Percentiles rank a stretch among this genome's conserved stretches.
phyloP scores from a whole-genome alignment of 2,113 vertebrate genomes.

The Engraulis encrasicolus region DNA sequence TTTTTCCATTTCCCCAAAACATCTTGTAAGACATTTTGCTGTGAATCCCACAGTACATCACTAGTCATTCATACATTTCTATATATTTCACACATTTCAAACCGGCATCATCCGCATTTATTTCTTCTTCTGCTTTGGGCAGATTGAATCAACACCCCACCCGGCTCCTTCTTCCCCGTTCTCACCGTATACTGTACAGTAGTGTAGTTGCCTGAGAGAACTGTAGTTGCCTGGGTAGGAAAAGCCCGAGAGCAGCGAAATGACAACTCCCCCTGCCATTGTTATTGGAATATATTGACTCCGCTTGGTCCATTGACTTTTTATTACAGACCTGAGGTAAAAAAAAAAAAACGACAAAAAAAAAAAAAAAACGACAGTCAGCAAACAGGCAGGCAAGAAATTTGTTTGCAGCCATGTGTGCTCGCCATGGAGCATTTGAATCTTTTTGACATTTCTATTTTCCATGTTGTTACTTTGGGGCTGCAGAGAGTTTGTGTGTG shows the following conservation, averaged over 20 bases:
- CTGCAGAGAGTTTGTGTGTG: too few species aligned
- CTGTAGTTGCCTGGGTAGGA: slow-evolving; percentile 57
- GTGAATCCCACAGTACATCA: too few species aligned
- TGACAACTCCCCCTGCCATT: slow-evolving; percentile 71
- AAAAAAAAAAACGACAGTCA: slow-evolving; percentile 74
- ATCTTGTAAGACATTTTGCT: not conserved
- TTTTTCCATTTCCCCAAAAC: not conserved
- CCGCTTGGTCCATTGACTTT: slow-evolving; percentile 88
- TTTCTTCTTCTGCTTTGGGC: too few species aligned
- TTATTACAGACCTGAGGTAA: slow-evolving; percentile 86
- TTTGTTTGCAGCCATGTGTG: slow-evolving; percentile 77
- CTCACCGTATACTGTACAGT: too few species aligned
- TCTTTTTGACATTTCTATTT: slow-evolving; percentile 74
- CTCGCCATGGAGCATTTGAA: slow-evolving; percentile 75
- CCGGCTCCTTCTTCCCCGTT: too few species aligned
- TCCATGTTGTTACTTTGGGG: slow-evolving; percentile 47
- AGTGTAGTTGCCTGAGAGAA: too few species aligned
- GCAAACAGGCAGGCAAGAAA: slow-evolving; percentile 74
- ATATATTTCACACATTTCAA: not conserved
- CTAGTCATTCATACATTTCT: too few species aligned
- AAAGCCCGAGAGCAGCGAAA: slow-evolving; percentile 59
- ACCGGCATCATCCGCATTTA: not conserved
- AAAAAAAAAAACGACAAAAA: too few species aligned
- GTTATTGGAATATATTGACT: slow-evolving; percentile 82
- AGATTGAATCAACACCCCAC: too few species aligned